Conservation (phyloP, 2,113 vertebrate species). For the Pyrgilauda ruficollis region DNA sequence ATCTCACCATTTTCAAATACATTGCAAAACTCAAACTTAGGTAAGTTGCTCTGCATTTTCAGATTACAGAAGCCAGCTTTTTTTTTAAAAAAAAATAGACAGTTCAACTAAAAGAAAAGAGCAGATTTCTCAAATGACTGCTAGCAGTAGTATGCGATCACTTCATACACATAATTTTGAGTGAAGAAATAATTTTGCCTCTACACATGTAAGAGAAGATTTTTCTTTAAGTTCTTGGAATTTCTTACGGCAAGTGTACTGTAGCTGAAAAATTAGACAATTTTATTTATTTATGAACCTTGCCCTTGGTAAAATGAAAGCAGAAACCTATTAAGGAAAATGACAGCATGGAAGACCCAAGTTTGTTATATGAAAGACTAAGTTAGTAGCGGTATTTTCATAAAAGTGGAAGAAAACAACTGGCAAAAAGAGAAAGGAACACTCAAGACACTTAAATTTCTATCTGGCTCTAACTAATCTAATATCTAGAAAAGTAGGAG, state of each 20-base stretch:
- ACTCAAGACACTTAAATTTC: neutral
- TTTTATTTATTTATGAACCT: neutral
- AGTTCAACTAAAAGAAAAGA: neutral
- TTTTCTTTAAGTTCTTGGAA: neutral
- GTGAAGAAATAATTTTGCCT: neutral
- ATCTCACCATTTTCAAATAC: neutral
- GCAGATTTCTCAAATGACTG: neutral
- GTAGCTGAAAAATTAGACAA: neutral
- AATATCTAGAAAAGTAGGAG: neutral
- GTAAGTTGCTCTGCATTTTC: neutral
- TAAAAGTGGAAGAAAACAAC: neutral
- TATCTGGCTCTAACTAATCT: neutral
- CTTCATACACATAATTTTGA: neutral
- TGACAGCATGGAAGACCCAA: neutral
- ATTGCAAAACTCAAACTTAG: neutral
- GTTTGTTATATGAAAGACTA: neutral
- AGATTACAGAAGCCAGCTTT: neutral
- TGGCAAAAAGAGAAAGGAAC: neutral
- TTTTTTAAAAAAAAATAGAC: neutral
- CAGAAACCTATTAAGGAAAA: neutral
- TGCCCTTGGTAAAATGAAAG: neutral
- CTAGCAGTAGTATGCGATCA: neutral
- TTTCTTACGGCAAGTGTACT: neutral
- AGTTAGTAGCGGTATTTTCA: neutral
- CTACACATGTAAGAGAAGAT: neutral